Evolutionary conservation across 2,797 vertebrate genomes (phyloP).

Genomic region (Intellagama lesueurii): DNA sequence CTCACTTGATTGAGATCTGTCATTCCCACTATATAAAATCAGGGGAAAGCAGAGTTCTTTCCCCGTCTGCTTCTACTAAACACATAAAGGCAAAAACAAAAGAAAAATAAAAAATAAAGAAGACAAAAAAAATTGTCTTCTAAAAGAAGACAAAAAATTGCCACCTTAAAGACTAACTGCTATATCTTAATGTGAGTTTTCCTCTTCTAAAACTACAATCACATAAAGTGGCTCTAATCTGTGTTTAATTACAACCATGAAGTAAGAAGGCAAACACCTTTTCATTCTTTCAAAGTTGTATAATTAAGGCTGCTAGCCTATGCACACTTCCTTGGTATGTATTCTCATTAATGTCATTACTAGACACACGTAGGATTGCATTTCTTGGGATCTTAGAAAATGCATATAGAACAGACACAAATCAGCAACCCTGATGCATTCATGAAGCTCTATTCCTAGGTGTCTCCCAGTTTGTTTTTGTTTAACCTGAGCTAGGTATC

Average conservation of each 20-base stretch:
- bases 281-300: neutral
- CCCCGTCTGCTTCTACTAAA: neutral
- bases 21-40: neutral
- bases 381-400: neutral
- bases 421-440: neutral
- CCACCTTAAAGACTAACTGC: too few relatives aligned
- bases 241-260: conserved; percentile 4
- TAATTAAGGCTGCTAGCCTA: neutral
- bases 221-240: neutral
- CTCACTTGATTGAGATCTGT: neutral
- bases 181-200: too few relatives aligned
- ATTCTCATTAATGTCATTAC: neutral
- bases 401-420: neutral
- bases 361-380: neutral
- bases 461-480: neutral
- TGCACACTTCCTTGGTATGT: neutral
- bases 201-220: too few relatives aligned
- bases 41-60: neutral
- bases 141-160: too few relatives aligned
- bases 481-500: neutral
- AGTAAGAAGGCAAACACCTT: neutral
- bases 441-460: neutral
- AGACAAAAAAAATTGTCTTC: too few relatives aligned
- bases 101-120: too few relatives aligned
- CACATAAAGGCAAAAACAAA: too few relatives aligned